Base-by-base conservation (phyloP, 1,140 invertebrate species). In the Brachionus rubens region DNA sequence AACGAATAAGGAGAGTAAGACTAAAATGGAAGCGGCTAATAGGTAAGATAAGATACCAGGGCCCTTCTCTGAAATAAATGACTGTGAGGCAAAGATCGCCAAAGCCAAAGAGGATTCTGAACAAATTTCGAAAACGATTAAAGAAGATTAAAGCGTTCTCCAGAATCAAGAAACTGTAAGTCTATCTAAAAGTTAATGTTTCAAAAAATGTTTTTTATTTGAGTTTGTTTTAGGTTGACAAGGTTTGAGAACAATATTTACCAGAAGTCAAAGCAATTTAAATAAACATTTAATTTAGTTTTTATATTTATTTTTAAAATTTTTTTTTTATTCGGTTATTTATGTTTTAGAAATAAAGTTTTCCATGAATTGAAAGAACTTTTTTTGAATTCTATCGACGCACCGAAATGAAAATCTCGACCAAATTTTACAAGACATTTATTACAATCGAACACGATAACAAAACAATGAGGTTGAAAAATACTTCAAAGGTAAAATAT, bases 31-130 rank as follows among this genome's bases (percentile, higher is more conserved):
- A 82, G 85, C 97, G 33, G 89, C 91, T 2, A 50, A 50, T 10
- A 72, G 50, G 41, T 54, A 36, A 33, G 68, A 75, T 43, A 75
- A 75, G 16, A 36, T 56, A 6, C 72, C 48, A 3, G 36, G n/a
- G 1, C 30, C 41, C 16, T 16, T 54, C 33, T 28, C 48, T 16
- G 48, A 75, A 7, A 54, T 75, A 3, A 46, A 56, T 10, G 48
- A 75, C 88, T 97, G 93, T 92, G 93, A 97, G 82, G 87, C 91
- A 0, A 97, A 97, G 85, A 94, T 98, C 7, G 94, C 97, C 80
- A 88, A 93, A 79, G 92, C 93, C 7, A 92, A 98, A 82, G 92
- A 96, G 81, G 94, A 97, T 81, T 99, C 99, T 85, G 91, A 97
- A 81, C 90, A 91, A 79, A 97, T 99, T 81, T 98, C 94, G 0